phyloP scores from a whole-genome alignment of 2,888 invertebrate species.

The Hydroisotoma schaefferi region DNA sequence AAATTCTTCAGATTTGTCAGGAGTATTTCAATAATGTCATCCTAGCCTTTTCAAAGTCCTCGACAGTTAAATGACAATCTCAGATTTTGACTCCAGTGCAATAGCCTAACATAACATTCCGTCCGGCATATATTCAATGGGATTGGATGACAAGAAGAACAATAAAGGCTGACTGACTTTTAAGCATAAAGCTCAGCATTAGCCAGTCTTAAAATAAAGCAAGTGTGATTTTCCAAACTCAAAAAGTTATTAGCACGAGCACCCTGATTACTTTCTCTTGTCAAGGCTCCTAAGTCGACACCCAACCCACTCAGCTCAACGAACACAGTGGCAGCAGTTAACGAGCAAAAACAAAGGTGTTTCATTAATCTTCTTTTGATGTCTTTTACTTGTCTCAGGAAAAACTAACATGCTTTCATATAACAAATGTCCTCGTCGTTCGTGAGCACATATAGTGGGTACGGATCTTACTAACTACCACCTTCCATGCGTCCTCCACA shows the following conservation, averaged over 20 bases:
- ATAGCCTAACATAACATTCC: background rate
- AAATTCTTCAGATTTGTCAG: background rate
- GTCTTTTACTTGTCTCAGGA: background rate
- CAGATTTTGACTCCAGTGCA: no score
- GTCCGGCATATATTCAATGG: no score
- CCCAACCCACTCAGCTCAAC: no score
- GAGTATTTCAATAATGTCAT: background rate
- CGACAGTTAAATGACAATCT: no score
- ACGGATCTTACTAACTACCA: no score
- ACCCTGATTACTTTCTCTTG: conserved; percentile 16
- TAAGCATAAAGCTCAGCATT: no score
- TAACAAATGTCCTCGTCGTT: no score
- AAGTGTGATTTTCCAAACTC: background rate
- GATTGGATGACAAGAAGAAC: background rate
- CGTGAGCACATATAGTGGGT: no score
- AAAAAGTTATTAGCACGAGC: conserved; percentile 12
- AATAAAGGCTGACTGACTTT: background rate
- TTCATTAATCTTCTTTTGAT: conserved; percentile 19
- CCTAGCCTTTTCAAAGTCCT: no score
- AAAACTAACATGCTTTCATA: conserved; percentile 3
- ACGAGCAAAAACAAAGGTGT: conserved; percentile 19
- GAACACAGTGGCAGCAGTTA: no score
- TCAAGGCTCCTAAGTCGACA: background rate
- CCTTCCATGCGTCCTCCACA: no score
- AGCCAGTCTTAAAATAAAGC: no score